Evolutionary conservation across 1,140 invertebrate species (phyloP), one percentile per base, ranked within the genome.

Genomic region (Chrysoperla carnea): DNA sequence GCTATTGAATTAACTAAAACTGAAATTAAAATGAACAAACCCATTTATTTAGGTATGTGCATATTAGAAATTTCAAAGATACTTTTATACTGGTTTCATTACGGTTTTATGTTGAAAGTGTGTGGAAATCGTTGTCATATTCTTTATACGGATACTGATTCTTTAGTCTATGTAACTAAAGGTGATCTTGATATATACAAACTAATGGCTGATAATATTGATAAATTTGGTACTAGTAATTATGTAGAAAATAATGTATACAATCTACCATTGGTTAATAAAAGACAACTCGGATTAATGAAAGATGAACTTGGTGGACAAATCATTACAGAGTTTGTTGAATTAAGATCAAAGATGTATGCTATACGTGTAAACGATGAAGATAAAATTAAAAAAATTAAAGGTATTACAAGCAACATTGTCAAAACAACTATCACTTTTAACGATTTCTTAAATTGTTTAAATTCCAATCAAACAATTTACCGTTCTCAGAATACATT

Each of bases 281-380:
- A 60, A 46, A 65, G 65, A 40, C 53, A 60, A 6, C 15, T 61
- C n/a, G 59, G 62, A 7, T 61, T 61, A 54, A 54, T 65, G 40
- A 67, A 63, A 51, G 61, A 64, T 51, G 63, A 67, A 50, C 44
- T 44, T 9, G 47, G 48, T 39, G 54, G 54, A 6, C 42, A 40
- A 37, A 46, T 52, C 15, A 46, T 62, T 35, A 31, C 28, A 11
- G 48, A 56, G 43, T 63, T 56, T 50, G 40, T 58, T 40, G 56
- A 52, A 8, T 36, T 61, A 29, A 46, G 49, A 38, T 37, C 54
- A 29, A 66, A 64, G 45, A 48, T 58, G 43, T 60, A 59, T 44
- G 43, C 46, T 33, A 47, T 48, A 12, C 1, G 15, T 6, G 14
- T 37, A 4, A 14, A 35, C 5, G 17, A n/a, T n/a, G n/a, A n/a